Base-by-base conservation (phyloP, 2,113 vertebrate genomes). In the Tyrannus savana region DNA sequence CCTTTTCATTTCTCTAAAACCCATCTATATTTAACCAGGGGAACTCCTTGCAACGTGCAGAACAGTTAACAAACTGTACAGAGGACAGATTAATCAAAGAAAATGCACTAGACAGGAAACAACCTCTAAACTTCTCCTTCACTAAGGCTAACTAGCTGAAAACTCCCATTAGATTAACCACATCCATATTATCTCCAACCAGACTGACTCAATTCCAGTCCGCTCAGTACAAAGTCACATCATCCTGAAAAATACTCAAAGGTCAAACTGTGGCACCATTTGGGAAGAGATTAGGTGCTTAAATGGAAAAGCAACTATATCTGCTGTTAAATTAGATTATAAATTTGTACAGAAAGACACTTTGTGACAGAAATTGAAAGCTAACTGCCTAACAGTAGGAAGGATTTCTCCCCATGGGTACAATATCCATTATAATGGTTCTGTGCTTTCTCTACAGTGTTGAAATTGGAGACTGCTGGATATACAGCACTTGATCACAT, bases 291-390 rank as follows among this genome's bases (percentile, higher is more conserved):
- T 58, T 14, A 82, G 69, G 64, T 46, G 66, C 52, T 79, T 66
- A 94, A 85, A 93, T 46, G 23, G 82, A 83, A 91, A 90, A 94
- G 44, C 33, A 95, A 53, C 49, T 69, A 7, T 50, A 87, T 66
- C 63, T 79, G n/a, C 55, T 85, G 37, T 60, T 75, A 75, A 91
- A 91, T 75, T 87, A 69, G n/a, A 91, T 79, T 85, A 94, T 49
- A 66, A 68, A 89, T 84, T 86, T 87, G 42, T 84, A 49, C 42
- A 66, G 50, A 94, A 91, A 79, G 78, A 62, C 39, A 80, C 18
- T 63, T 35, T 66, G 46, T 79, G 79, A 84, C 75, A 90, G 66
- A 78, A 95, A 92, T 53, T 37, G 91, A 91, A 82, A 95, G 75
- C 46, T 66, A 95, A 93, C 66, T 76, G 58, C 58, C 71, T 66